Evolutionary conservation across 2,797 vertebrate genomes (phyloP).

Genomic region (Megalops cyprinoides): DNA sequence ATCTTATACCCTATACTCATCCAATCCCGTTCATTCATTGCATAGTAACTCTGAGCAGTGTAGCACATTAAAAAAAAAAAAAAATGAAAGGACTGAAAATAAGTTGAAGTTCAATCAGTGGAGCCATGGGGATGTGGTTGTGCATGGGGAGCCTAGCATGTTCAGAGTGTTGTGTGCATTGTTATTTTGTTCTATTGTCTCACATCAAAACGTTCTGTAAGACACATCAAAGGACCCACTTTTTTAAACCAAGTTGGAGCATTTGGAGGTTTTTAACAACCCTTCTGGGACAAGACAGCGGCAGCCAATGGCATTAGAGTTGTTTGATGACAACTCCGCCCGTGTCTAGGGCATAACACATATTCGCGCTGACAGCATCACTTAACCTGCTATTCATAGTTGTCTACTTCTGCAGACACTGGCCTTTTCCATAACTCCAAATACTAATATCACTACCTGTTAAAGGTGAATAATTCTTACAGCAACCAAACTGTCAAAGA

Average conservation of each 20-base stretch:
- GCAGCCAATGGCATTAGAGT: not conserved
- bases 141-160: not conserved
- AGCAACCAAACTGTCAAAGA: no score
- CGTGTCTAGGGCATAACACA: not conserved
- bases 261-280: conserved; percentile 19
- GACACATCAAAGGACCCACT: not conserved
- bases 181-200: not conserved
- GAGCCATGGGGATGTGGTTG: not conserved
- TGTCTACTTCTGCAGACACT: not conserved
- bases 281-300: not conserved
- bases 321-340: not conserved
- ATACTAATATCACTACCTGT: no score
- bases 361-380: not conserved
- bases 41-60: not conserved
- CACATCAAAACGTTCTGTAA: conserved; percentile 17
- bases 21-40: not conserved
- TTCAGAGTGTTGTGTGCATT: not conserved
- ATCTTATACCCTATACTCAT: not conserved
- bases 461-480: no score
- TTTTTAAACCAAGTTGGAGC: not conserved
- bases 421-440: no score
- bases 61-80: not conserved
- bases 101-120: not conserved
- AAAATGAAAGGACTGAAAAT: not conserved
- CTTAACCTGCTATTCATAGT: not conserved